A percentile compares a stretch with the other conserved stretches of the same genome.
phyloP scores from a whole-genome alignment of 1,140 invertebrate species.

The Habropoda laboriosa region DNA sequence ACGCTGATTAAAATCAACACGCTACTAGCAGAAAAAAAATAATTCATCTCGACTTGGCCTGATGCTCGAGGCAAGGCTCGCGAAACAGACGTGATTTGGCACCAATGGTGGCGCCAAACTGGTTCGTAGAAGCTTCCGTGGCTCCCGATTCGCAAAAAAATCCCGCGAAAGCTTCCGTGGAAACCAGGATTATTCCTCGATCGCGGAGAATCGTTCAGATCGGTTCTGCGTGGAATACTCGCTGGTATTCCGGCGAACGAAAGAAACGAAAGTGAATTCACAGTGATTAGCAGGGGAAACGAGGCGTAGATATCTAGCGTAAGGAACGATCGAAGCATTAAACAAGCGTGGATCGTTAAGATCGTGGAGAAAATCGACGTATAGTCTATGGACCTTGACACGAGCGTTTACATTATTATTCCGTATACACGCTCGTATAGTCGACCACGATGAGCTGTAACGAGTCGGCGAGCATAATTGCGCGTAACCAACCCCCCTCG shows the following conservation, averaged over 20 bases:
- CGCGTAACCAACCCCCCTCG: conserved; percentile 45
- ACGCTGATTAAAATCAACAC: neutral
- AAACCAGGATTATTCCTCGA: too few relatives aligned
- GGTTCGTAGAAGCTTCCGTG: conserved; percentile 48
- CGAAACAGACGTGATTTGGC: conserved; percentile 40
- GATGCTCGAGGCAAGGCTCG: conserved; percentile 26
- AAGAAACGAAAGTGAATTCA: neutral
- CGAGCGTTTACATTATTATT: conserved; percentile 54
- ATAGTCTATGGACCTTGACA: neutral
- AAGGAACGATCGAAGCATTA: conserved; percentile 29
- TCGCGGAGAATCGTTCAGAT: too few relatives aligned
- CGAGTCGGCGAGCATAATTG: conserved; percentile 65
- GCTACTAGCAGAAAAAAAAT: conserved; percentile 1
- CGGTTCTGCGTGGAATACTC: too few relatives aligned
- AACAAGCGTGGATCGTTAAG: conserved; percentile 25
- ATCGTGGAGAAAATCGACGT: conserved; percentile 14
- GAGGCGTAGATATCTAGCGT: neutral
- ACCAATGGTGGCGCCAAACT: conserved; percentile 36
- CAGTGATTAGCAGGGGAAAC: neutral
- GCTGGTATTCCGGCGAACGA: neutral
- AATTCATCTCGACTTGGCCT: neutral
- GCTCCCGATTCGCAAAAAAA: neutral
- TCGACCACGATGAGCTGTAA: conserved; percentile 62
- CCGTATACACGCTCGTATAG: conserved; percentile 62
- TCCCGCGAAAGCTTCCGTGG: neutral